These are phyloP conservation scores for Mirounga angustirostris DNA, from an alignment of 2,113 vertebrate species.

Conservation along the genomic window DNA sequence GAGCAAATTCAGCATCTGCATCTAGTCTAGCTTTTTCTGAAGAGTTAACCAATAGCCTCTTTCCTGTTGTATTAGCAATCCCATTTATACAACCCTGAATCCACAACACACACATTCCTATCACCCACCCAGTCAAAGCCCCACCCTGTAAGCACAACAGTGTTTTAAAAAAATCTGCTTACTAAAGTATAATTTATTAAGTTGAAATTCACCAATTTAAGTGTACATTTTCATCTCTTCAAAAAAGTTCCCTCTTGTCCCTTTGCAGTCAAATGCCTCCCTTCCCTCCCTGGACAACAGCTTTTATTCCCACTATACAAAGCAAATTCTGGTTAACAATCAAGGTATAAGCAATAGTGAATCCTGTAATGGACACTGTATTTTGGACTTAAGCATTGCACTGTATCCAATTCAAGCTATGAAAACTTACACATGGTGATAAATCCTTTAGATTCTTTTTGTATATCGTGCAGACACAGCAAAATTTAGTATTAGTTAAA, in stretches of 20 bases:
- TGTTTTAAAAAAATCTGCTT: conserved; percentile 16
- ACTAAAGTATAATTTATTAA: conserved; percentile 28
- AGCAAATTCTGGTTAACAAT: conserved; percentile 52
- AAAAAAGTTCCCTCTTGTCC: background rate
- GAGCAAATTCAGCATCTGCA: conserved; percentile 43
- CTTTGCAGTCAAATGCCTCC: conserved; percentile 26
- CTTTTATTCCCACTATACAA: conserved; percentile 50
- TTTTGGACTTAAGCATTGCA: conserved; percentile 7
- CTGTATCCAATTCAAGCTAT: conserved; percentile 37
- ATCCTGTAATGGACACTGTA: background rate
- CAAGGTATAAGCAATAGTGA: conserved; percentile 38
- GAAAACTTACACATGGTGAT: conserved; percentile 41
- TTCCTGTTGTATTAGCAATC: conserved; percentile 23
- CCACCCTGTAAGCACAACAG: background rate
- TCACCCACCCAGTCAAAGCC: background rate
- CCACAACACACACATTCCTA: background rate
- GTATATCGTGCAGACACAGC: background rate
- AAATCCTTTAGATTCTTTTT: conserved; percentile 36
- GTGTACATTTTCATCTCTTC: conserved; percentile 21
- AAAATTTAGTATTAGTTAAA: conserved; percentile 51
- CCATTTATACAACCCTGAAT: background rate
- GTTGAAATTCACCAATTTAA: conserved; percentile 46
- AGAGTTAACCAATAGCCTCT: conserved; percentile 13
- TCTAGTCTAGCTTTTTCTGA: background rate
- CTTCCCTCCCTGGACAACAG: background rate